phyloP scores from a whole-genome alignment of 2,888 invertebrate species.

The Synergus japonicus region DNA sequence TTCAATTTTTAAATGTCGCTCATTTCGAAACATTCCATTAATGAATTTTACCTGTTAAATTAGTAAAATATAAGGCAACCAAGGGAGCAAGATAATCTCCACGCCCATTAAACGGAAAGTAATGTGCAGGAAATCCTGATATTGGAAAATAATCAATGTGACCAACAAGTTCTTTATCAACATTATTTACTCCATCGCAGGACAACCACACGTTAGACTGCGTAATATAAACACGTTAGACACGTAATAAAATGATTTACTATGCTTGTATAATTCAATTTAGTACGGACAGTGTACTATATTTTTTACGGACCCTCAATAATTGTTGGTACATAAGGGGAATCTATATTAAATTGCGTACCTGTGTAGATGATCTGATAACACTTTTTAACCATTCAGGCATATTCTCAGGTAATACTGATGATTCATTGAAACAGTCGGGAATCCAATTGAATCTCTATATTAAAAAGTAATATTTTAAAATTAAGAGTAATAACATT shows the following conservation, averaged over 20 bases:
- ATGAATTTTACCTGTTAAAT: constrained; percentile 1
- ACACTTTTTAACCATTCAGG: constrained; percentile 6
- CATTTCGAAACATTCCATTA: too few relatives aligned
- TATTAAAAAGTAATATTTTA: not conserved
- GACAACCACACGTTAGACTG: constrained; percentile 14
- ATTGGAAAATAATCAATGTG: constrained; percentile 16
- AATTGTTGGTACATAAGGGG: not conserved
- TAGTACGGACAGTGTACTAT: too few relatives aligned
- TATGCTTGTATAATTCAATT: too few relatives aligned
- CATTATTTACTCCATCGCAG: constrained; percentile 1
- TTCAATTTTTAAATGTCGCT: too few relatives aligned
- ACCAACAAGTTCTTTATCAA: not conserved
- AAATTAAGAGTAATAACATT: not conserved
- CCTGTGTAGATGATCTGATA: constrained; percentile 10
- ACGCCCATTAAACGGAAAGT: not conserved
- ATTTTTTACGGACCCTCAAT: too few relatives aligned
- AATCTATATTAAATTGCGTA: not conserved
- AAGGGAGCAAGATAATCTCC: constrained; percentile 1
- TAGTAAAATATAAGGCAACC: constrained; percentile 17
- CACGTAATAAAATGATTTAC: too few relatives aligned
- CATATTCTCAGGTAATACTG: constrained; percentile 26
- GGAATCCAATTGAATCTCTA: constrained; percentile 36
- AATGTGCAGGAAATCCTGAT: constrained; percentile 1
- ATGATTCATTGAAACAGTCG: constrained; percentile 1
- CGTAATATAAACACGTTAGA: not conserved